Conservation (phyloP, 2,888 invertebrate species). For the Andrena hattorfiana region DNA sequence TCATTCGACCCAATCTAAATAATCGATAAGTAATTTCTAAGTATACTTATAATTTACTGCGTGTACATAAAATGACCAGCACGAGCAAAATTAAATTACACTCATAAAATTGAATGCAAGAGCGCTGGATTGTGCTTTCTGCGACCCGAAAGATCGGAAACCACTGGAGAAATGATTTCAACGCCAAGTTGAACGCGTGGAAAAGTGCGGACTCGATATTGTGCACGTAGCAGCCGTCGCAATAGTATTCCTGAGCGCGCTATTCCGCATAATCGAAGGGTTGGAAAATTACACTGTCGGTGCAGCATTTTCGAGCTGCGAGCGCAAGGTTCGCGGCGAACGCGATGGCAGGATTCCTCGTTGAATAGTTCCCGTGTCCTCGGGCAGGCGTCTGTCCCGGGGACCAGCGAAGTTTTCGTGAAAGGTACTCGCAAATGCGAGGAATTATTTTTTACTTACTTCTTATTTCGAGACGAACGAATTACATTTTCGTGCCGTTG, state of each 20-base stretch:
- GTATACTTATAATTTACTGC: no score
- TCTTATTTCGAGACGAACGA: not conserved
- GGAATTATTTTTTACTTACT: slow-evolving; percentile 22
- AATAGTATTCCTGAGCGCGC: slow-evolving; percentile 10
- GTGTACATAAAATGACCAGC: no score
- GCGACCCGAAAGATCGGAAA: not conserved
- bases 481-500: slow-evolving; percentile 24
- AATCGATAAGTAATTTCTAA: no score
- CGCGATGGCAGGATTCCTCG: not conserved
- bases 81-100: no score
- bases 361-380: not conserved
- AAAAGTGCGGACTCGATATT: slow-evolving; percentile 45
- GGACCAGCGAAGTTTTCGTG: not conserved
- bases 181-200: slow-evolving; percentile 14
- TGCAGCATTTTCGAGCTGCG: slow-evolving; percentile 15
- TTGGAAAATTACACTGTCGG: slow-evolving; percentile 45
- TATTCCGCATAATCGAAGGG: slow-evolving; percentile 64
- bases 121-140: no score
- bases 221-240: slow-evolving; percentile 43
- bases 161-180: not conserved
- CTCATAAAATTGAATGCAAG: no score
- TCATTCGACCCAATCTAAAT: no score
- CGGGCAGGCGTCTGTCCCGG: not conserved
- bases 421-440: slow-evolving; percentile 15
- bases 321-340: slow-evolving; percentile 8